Evolutionary conservation across 1,140 invertebrate genomes (phyloP).

Genomic region (Bombus confusus): DNA sequence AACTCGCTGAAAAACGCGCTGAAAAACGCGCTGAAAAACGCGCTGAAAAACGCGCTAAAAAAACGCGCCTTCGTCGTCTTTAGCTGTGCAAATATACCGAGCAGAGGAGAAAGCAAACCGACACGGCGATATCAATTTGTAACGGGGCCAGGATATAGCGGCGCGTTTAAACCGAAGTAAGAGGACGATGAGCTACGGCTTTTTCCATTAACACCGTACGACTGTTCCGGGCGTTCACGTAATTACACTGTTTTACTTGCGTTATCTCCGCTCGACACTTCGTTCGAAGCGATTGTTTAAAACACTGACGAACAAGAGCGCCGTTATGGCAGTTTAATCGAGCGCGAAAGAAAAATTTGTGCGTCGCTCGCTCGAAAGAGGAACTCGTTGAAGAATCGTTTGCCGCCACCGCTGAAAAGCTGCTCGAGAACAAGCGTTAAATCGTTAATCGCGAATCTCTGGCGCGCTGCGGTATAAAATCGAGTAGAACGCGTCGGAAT

Average conservation of each 20-base stretch:
- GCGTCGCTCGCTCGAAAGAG: not conserved
- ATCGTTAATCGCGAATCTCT: not conserved
- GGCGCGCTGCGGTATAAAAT: not conserved
- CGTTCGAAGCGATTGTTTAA: not conserved
- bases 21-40: no score
- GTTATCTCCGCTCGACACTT: not conserved
- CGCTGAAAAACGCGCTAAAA: no score
- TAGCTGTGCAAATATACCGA: no score
- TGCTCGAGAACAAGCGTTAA: not conserved
- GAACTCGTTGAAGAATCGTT: not conserved
- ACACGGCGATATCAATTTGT: no score
- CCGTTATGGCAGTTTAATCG: not conserved
- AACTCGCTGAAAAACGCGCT: no score
- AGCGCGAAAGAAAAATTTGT: conserved; percentile 7
- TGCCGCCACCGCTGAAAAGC: not conserved
- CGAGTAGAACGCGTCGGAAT: not conserved
- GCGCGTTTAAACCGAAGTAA: no score
- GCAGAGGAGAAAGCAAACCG: no score
- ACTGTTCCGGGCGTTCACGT: no score
- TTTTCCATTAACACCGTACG: no score
- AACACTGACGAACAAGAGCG: not conserved
- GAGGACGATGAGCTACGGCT: no score
- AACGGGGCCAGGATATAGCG: no score
- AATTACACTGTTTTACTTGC: not conserved
- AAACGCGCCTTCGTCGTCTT: no score